Evolutionary conservation across 2,113 vertebrate genomes (phyloP), one percentile per base, ranked within the genome.

Genomic region (Romanogobio albipinnatus): DNA sequence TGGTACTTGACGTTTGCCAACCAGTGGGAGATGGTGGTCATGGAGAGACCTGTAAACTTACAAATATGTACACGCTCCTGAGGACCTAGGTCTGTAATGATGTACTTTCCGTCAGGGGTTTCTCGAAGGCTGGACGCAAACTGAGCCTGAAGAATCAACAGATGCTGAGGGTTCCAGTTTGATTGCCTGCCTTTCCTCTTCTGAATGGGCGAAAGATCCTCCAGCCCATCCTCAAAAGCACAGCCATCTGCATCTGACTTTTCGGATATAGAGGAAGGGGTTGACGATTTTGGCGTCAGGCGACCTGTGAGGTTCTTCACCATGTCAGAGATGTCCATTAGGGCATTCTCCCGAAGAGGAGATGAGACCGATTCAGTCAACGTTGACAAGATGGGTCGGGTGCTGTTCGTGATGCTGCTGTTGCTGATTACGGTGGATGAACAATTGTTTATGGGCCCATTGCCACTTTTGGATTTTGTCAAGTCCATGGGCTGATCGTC

Each of bases 11-110:
- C 98, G 89, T 99, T 99, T 94, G 98, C 98, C 95, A 99, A 95
- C 98, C 98, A 99, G 95, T 99, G 98, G 91, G 98, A 99, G 94
- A 99, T 99, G 91, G 98, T 99, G 93, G 98, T 99, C 98, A 99
- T 99, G 88, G 98, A 99, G 84, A 99, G 98, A 92, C 98, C 98
- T 33, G 98, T 99, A 93, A 99, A 99, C 95, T 99, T 99, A 92
- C 97, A 99, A 93, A 99, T 98, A 93, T 99, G 97, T 90, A 99
- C 97, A 85, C 98, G 94, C 93, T 99, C 98, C 92, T 99, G 98
- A 3, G 98, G 97, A 87, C 97, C 97, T 64, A 99, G 92, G 95
- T 99, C 98, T 66, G 94, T 96, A 92, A 99, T 95, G 85, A 98
- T 94, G 87, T 97, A 97, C 92, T 98, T 99, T 76, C 98, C 98